phyloP scores from a whole-genome alignment of 2,113 vertebrate species.

The Peromyscus leucopus region DNA sequence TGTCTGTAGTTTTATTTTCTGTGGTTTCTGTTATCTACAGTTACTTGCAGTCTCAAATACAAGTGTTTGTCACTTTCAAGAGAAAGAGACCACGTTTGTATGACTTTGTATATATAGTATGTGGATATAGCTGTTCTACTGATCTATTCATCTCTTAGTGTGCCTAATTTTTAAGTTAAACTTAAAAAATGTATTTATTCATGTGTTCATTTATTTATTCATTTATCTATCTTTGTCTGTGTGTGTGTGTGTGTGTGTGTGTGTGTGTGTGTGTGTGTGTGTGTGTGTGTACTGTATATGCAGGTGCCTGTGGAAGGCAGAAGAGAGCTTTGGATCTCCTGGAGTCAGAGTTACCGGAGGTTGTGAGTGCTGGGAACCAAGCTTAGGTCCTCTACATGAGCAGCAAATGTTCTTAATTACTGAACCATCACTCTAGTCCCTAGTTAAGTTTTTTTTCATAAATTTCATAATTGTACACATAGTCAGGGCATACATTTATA shows the following conservation, averaged over 20 bases:
- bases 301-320: neutral
- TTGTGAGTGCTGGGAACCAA: neutral
- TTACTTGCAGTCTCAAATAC: neutral
- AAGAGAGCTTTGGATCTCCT: neutral
- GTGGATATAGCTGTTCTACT: neutral
- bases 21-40: neutral
- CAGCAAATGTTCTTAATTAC: neutral
- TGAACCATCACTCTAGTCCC: neutral
- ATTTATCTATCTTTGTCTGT: neutral
- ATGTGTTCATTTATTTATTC: neutral
- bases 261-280: neutral
- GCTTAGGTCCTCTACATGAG: neutral
- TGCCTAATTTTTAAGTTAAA: conserved; percentile 40
- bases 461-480: neutral
- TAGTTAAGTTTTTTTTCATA: neutral
- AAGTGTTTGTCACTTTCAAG: conserved; percentile 4
- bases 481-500: neutral
- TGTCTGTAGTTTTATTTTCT: neutral
- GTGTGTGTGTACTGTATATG: neutral
- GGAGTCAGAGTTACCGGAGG: neutral
- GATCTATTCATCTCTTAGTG: neutral
- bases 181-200: neutral
- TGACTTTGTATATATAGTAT: neutral
- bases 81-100: neutral
- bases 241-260: neutral